Evolutionary conservation across 2,113 vertebrate genomes (phyloP).

Genomic region (Sporophila hypoxantha): DNA sequence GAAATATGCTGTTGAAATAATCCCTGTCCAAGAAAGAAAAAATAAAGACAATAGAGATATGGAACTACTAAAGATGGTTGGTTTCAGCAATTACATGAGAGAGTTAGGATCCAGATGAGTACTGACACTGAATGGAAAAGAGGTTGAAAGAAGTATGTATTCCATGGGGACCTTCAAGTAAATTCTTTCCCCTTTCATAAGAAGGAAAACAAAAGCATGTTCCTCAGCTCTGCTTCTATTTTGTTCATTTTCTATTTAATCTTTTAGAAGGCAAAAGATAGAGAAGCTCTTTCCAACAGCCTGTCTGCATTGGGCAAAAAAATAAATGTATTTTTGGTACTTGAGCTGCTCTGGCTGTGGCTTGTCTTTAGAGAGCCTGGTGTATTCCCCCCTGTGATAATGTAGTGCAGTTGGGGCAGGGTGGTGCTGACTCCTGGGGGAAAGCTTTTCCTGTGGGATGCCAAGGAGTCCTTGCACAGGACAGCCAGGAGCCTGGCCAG

Average conservation of each 20-base stretch:
- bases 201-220: not conserved
- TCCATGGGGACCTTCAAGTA: not conserved
- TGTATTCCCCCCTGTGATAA: not conserved
- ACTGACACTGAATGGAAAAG: not conserved
- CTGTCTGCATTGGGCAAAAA: not conserved
- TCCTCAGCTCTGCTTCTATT: not conserved
- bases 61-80: not conserved
- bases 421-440: not conserved
- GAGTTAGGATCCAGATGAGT: not conserved
- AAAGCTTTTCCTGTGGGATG: not conserved
- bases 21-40: not conserved
- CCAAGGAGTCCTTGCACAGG: not conserved
- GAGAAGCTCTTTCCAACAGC: not conserved
- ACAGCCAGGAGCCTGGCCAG: not conserved
- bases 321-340: not conserved
- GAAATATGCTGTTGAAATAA: not conserved
- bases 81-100: not conserved
- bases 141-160: not conserved
- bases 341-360: not conserved
- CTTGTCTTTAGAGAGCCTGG: not conserved
- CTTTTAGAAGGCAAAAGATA: not conserved
- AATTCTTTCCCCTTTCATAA: not conserved
- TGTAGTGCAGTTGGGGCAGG: not conserved
- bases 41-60: not conserved
- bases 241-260: not conserved